phyloP scores from a whole-genome alignment of 2,888 invertebrate genomes.

The Epinotia ramella region DNA sequence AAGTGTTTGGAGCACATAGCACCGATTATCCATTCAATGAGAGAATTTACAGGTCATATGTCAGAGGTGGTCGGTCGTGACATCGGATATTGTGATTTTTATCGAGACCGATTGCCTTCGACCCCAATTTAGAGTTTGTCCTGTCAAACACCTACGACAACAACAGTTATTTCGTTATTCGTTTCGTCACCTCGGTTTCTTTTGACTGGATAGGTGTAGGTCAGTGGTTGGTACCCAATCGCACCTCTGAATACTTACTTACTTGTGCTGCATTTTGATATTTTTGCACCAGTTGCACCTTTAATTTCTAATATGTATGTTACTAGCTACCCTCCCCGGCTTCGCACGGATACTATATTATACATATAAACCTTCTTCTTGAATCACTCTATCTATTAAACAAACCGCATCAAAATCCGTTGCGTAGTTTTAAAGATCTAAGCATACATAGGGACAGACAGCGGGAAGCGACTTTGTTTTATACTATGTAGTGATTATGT shows the following conservation, averaged over 20 bases:
- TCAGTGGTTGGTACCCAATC: not conserved
- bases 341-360: too few relatives aligned
- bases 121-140: slow-evolving; percentile 75
- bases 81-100: slow-evolving; percentile 52
- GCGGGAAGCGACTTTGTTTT: too few relatives aligned
- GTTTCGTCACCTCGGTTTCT: slow-evolving; percentile 24
- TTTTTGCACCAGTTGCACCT: too few relatives aligned
- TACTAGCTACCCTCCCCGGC: too few relatives aligned
- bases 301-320: too few relatives aligned
- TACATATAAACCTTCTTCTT: too few relatives aligned
- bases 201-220: slow-evolving; percentile 5
- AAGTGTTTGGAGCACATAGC: slow-evolving; percentile 3
- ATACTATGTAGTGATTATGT: too few relatives aligned
- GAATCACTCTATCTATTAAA: too few relatives aligned
- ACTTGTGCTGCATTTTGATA: not conserved
- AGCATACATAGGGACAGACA: too few relatives aligned
- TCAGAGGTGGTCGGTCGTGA: slow-evolving; percentile 55
- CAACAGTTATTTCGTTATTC: slow-evolving; percentile 40
- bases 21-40: slow-evolving; percentile 29
- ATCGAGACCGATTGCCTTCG: slow-evolving; percentile 66
- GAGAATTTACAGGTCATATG: slow-evolving; percentile 45
- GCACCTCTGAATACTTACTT: not conserved
- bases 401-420: too few relatives aligned
- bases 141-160: slow-evolving; percentile 56
- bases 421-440: too few relatives aligned